Percentiles rank a stretch among this genome's conserved stretches.
Evolutionary conservation across 2,888 invertebrate species (phyloP).

Genomic region (Siphonodentalium dalli): DNA sequence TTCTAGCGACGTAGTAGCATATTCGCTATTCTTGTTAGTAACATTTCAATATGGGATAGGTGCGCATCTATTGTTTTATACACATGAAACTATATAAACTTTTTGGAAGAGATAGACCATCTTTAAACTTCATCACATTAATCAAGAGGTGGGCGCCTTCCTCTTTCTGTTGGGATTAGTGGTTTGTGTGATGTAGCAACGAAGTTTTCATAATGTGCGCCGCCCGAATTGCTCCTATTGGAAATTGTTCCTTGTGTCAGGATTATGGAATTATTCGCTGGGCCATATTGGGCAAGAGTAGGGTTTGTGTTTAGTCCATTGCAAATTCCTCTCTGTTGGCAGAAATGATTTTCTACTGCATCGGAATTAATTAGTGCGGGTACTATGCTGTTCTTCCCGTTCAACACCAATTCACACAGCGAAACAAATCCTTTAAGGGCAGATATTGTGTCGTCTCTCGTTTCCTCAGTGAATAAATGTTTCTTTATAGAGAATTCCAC

Average conservation of each 20-base stretch:
- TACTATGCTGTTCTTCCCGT: neutral
- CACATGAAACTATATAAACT: too few species aligned
- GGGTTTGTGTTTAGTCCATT: slow-evolving; percentile 3
- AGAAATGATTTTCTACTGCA: neutral
- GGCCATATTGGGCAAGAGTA: slow-evolving; percentile 3
- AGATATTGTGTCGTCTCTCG: slow-evolving; percentile 1
- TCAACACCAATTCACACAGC: neutral
- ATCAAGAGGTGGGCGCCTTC: too few species aligned
- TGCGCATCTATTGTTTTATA: too few species aligned
- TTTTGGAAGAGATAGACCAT: too few species aligned
- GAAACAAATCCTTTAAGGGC: slow-evolving; percentile 1
- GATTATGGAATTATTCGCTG: neutral
- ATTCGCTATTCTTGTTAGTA: too few species aligned
- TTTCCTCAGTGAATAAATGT: neutral
- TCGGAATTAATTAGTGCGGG: neutral
- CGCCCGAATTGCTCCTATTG: neutral
- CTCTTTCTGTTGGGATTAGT: too few species aligned
- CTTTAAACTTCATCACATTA: too few species aligned
- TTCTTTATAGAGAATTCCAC: neutral
- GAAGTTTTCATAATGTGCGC: too few species aligned
- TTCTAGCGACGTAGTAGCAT: too few species aligned
- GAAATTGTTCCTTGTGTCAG: neutral
- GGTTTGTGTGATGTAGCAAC: too few species aligned
- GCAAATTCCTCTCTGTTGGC: slow-evolving; percentile 1
- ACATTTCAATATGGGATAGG: too few species aligned